These are phyloP conservation scores for Cheiracanthium punctorium DNA, from an alignment of 2,888 invertebrate species.

Conservation along the genomic window DNA sequence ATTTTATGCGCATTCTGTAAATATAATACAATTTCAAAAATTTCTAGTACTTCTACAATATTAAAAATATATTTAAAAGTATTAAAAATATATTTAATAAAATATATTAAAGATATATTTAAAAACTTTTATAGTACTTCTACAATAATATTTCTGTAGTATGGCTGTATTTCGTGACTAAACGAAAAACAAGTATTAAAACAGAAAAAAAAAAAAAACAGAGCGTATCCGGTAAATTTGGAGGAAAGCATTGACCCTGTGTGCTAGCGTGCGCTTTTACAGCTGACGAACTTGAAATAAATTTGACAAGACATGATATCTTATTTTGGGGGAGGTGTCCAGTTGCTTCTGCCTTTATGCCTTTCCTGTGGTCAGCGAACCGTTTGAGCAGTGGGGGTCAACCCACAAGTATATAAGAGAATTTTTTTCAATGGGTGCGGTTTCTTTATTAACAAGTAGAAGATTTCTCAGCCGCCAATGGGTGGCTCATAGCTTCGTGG, in stretches of 20 bases:
- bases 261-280: slow-evolving; percentile 26
- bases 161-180: too few relatives aligned
- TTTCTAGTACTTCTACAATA: too few relatives aligned
- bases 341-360: slow-evolving; percentile 5
- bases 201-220: slow-evolving; percentile 26
- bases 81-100: too few relatives aligned
- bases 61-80: too few relatives aligned
- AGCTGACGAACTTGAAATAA: background rate
- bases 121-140: too few relatives aligned
- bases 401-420: slow-evolving; percentile 29
- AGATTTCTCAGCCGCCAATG: too few relatives aligned
- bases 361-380: background rate
- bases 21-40: too few relatives aligned
- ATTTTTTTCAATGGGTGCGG: background rate
- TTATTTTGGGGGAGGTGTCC: slow-evolving; percentile 12
- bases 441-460: background rate
- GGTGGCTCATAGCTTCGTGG: too few relatives aligned
- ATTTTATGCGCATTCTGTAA: too few relatives aligned
- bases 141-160: too few relatives aligned
- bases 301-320: background rate
- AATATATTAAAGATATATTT: too few relatives aligned
- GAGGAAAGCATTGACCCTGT: slow-evolving; percentile 50
- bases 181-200: background rate
- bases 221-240: slow-evolving; percentile 58
- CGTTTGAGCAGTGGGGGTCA: slow-evolving; percentile 39